These are phyloP conservation scores for Strigamia crassipes DNA, from an alignment of 2,888 invertebrate species.

Conservation along the genomic window DNA sequence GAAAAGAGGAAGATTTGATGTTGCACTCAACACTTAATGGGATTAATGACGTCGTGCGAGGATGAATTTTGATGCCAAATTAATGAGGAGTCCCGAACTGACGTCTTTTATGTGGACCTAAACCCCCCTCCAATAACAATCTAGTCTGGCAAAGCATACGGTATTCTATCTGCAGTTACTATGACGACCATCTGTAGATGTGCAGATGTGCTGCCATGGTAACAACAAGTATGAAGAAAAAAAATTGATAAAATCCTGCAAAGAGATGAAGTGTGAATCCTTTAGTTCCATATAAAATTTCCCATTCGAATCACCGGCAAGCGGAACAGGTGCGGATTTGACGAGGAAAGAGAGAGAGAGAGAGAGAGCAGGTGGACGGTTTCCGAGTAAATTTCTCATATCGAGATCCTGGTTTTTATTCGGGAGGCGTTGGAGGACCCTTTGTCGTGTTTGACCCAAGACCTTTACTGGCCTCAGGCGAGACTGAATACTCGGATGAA, in stretches of 20 bases:
- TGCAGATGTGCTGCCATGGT: slow-evolving; percentile 21
- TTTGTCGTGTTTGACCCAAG: slow-evolving; percentile 16
- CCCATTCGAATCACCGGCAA: neutral
- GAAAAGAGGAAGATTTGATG: neutral
- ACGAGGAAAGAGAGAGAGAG: neutral
- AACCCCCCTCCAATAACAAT: slow-evolving; percentile 5
- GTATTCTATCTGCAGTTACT: slow-evolving; percentile 10
- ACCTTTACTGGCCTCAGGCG: slow-evolving; percentile 5
- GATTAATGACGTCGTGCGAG: neutral
- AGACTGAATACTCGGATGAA: neutral
- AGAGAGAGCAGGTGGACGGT: neutral
- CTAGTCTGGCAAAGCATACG: neutral
- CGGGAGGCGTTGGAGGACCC: neutral
- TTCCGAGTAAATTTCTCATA: neutral
- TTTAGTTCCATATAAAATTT: slow-evolving; percentile 10
- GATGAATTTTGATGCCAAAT: slow-evolving; percentile 21
- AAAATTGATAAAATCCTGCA: no score
- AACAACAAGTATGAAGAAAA: neutral
- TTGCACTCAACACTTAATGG: slow-evolving; percentile 16
- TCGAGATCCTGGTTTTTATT: slow-evolving; percentile 2
- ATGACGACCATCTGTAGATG: slow-evolving; percentile 16
- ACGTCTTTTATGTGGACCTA: slow-evolving; percentile 15
- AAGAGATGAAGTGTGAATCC: slow-evolving; percentile 6
- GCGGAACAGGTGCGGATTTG: neutral
- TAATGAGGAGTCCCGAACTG: slow-evolving; percentile 5